phyloP scores from a whole-genome alignment of 2,113 vertebrate species.

The Bos indicus region DNA sequence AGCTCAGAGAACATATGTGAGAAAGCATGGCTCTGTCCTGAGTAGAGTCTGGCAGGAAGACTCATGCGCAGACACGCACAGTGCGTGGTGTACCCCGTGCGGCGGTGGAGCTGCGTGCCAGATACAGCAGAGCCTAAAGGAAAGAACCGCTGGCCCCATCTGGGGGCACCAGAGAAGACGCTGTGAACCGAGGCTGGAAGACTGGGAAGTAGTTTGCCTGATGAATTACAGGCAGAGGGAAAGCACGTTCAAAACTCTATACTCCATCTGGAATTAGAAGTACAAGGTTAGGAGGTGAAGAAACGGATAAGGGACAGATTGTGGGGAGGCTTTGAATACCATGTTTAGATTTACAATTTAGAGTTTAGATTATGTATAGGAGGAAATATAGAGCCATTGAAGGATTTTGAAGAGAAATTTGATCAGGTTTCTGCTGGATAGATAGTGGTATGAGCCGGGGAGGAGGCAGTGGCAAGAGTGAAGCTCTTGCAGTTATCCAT shows the following conservation, averaged over 20 bases:
- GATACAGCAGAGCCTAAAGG: not conserved
- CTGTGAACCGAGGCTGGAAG: not conserved
- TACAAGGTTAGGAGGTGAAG: not conserved
- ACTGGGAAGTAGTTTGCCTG: not conserved
- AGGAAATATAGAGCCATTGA: not conserved
- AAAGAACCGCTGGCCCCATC: not conserved
- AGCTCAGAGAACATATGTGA: not conserved
- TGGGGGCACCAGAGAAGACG: not conserved
- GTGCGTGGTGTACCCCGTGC: not conserved
- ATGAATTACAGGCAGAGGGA: not conserved
- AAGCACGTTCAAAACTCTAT: not conserved
- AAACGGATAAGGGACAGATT: not conserved
- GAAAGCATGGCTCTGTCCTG: not conserved
- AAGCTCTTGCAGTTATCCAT: not conserved
- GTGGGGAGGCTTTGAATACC: not conserved
- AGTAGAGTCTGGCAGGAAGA: not conserved
- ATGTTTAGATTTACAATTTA: not conserved
- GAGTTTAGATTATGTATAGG: not conserved
- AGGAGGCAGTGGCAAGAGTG: not conserved
- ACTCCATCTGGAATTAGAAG: not conserved
- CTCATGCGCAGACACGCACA: not conserved
- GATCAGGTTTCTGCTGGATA: not conserved
- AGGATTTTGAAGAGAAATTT: slow-evolving; percentile 24
- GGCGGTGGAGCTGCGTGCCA: not conserved
- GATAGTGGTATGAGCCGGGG: not conserved